Conservation (phyloP, 2,797 vertebrate genomes). For the Parotocinclus haroldoi region DNA sequence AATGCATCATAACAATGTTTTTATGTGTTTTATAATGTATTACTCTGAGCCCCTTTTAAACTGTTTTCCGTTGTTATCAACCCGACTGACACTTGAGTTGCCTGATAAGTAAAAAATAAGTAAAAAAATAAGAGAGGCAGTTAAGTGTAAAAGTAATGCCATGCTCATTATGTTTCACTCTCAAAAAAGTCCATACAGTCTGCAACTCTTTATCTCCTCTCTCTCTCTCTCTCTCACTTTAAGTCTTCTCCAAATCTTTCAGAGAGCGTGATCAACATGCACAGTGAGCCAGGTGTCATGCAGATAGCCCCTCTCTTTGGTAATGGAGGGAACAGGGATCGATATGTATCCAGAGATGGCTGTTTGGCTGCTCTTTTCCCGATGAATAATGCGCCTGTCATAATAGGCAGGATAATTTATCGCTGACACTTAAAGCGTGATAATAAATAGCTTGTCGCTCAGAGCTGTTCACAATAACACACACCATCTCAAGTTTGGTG, state of each 20-base stretch:
- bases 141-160: no score
- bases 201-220: conserved; percentile 47
- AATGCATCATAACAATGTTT: no score
- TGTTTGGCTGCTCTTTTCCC: conserved; percentile 79
- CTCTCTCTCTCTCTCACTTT: conserved; percentile 35
- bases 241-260: conserved; percentile 51
- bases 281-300: conserved; percentile 78
- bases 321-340: conserved; percentile 79
- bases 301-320: conserved; percentile 79
- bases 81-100: no score
- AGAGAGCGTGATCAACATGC: conserved; percentile 83
- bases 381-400: conserved; percentile 97
- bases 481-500: conserved; percentile 75
- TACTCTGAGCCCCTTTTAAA: no score
- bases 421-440: conserved; percentile 83
- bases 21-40: no score
- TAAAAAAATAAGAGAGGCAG: not conserved
- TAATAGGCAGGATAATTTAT: conserved; percentile 92
- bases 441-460: conserved; percentile 89
- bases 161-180: conserved; percentile 68
- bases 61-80: no score
- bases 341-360: conserved; percentile 78
- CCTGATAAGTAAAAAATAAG: not conserved
- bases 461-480: conserved; percentile 66
- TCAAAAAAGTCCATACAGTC: conserved; percentile 75